Evolutionary conservation across 2,797 vertebrate species (phyloP).

Genomic region (Syngnathus acus): DNA sequence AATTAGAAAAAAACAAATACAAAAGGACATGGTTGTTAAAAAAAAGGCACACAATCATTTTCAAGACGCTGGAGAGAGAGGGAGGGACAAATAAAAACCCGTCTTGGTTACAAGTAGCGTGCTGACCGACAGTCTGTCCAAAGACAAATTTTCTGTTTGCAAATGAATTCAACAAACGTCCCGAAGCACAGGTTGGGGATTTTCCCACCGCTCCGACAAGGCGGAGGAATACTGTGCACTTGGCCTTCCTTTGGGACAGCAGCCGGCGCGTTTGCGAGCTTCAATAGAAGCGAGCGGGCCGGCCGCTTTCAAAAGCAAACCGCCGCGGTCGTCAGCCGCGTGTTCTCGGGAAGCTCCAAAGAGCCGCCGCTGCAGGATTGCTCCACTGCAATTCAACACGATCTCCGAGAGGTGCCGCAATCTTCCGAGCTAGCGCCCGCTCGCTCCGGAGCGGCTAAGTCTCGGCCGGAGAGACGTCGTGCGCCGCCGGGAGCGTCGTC

Average conservation of each 20-base stretch:
- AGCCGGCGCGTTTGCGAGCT: constrained; percentile 15
- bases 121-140: constrained; percentile 46
- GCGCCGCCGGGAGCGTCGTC: constrained; percentile 46
- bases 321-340: constrained; percentile 55
- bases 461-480: constrained; percentile 71
- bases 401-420: constrained; percentile 26
- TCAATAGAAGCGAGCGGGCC: constrained; percentile 11
- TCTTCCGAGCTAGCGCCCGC: constrained; percentile 28
- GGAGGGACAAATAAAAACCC: constrained; percentile 29
- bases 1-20: constrained; percentile 72
- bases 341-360: constrained; percentile 28
- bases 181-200: constrained; percentile 58
- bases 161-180: constrained; percentile 34
- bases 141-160: constrained; percentile 23
- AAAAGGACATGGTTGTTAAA: constrained; percentile 72
- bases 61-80: constrained; percentile 71
- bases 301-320: constrained; percentile 58
- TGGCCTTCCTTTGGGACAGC: constrained; percentile 15
- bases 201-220: constrained; percentile 29
- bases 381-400: constrained; percentile 62
- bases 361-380: constrained; percentile 70
- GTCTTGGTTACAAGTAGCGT: constrained; percentile 62
- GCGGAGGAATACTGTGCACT: constrained; percentile 22
- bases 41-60: constrained; percentile 77
- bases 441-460: constrained; percentile 67